These are phyloP conservation scores for Cossypha caffra DNA, from an alignment of 2,797 vertebrate genomes.

Conservation along the genomic window DNA sequence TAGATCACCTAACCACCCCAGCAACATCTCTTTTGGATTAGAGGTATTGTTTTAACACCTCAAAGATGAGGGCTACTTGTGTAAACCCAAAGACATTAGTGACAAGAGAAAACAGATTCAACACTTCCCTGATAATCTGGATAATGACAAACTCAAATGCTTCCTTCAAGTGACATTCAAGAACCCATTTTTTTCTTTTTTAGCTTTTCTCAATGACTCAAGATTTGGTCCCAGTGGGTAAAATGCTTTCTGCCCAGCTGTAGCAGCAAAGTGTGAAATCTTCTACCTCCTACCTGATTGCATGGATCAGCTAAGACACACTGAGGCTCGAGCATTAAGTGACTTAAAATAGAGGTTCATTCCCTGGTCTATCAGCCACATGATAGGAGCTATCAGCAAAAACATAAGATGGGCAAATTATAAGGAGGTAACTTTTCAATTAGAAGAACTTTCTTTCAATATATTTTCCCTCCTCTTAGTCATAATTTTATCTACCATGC, in stretches of 20 bases:
- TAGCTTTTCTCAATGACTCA: background rate
- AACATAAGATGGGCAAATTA: background rate
- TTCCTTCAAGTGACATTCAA: background rate
- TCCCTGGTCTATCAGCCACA: background rate
- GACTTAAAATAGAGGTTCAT: background rate
- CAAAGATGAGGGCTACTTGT: background rate
- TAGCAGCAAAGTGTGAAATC: background rate
- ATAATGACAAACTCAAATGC: background rate
- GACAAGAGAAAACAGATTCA: background rate
- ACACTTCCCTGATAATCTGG: background rate
- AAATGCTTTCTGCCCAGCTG: background rate
- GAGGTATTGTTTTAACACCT: background rate
- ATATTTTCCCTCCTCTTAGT: background rate
- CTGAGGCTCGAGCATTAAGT: background rate
- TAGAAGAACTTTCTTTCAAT: background rate
- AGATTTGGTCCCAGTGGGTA: background rate
- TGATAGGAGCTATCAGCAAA: background rate
- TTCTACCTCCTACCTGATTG: background rate
- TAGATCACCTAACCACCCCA: background rate
- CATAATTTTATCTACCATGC: constrained; percentile 40
- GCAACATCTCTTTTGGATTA: background rate
- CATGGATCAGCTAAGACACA: constrained; percentile 12
- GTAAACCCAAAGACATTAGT: background rate
- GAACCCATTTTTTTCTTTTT: background rate
- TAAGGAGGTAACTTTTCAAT: background rate